A percentile compares a stretch with the other conserved stretches of the same genome.
phyloP scores from a whole-genome alignment of 2,797 vertebrate genomes.

The Bradypus variegatus region DNA sequence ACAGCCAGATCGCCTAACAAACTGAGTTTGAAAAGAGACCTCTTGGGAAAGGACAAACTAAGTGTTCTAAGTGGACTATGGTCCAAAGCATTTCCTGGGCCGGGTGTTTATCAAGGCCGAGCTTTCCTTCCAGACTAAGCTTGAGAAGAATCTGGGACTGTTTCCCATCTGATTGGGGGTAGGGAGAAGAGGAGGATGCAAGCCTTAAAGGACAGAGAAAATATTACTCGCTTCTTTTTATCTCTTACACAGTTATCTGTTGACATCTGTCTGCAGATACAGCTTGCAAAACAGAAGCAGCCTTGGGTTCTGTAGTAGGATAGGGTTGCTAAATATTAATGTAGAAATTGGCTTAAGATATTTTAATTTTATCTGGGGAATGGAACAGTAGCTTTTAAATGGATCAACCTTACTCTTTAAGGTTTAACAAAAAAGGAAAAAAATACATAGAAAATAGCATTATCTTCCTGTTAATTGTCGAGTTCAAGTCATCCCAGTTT shows the following conservation, averaged over 20 bases:
- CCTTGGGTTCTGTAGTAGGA: constrained; percentile 48
- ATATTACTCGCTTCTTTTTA: constrained; percentile 5
- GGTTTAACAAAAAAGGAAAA: neutral
- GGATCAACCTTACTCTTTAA: constrained; percentile 38
- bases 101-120: constrained; percentile 70
- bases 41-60: constrained; percentile 64
- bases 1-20: constrained; percentile 44
- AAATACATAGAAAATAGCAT: neutral
- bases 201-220: constrained; percentile 52
- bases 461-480: constrained; percentile 39
- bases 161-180: constrained; percentile 61
- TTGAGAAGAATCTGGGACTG: constrained; percentile 64
- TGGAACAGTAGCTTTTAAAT: constrained; percentile 37
- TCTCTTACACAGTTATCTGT: constrained; percentile 43
- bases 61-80: constrained; percentile 69
- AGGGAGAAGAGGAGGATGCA: constrained; percentile 10
- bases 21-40: constrained; percentile 58
- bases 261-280: constrained; percentile 51
- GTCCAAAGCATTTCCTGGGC: constrained; percentile 73
- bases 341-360: constrained; percentile 37
- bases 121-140: constrained; percentile 65
- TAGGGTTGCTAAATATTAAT: constrained; percentile 44
- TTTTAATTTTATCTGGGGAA: constrained; percentile 39
- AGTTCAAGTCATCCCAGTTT: neutral
- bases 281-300: constrained; percentile 31